Conservation (phyloP, 2,888 invertebrate species). For the Machimus rusticus region DNA sequence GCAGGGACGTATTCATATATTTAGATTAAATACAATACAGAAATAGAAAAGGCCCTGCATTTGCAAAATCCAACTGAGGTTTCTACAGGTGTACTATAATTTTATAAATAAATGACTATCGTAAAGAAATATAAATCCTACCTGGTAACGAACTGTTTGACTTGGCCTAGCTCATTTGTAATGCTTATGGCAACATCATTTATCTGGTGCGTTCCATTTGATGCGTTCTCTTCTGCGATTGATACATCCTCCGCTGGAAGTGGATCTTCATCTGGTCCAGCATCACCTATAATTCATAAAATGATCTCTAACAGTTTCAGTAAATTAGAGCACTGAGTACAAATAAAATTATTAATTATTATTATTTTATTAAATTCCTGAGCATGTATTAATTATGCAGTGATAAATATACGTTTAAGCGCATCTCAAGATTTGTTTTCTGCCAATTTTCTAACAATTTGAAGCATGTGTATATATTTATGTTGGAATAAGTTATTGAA, state of each 20-base stretch:
- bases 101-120: not conserved
- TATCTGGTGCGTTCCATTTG: constrained; percentile 19
- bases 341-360: not conserved
- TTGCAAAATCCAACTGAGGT: no score
- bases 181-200: constrained; percentile 59
- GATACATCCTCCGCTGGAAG: constrained; percentile 57
- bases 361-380: no score
- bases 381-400: no score
- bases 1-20: no score
- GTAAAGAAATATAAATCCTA: constrained; percentile 30
- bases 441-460: no score
- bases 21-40: not conserved
- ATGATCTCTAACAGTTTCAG: not conserved
- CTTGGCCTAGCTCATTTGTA: constrained; percentile 61
- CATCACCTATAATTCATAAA: constrained; percentile 45
- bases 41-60: not conserved
- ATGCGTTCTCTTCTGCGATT: constrained; percentile 49
- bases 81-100: not conserved
- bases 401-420: no score
- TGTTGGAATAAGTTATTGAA: no score
- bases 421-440: no score
- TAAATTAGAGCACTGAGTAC: not conserved
- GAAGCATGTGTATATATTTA: no score
- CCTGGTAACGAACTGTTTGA: constrained; percentile 58
- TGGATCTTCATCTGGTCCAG: constrained; percentile 56